Evolutionary conservation across 2,797 vertebrate species (phyloP).

Genomic region (Sebastiscus albofasciatus): DNA sequence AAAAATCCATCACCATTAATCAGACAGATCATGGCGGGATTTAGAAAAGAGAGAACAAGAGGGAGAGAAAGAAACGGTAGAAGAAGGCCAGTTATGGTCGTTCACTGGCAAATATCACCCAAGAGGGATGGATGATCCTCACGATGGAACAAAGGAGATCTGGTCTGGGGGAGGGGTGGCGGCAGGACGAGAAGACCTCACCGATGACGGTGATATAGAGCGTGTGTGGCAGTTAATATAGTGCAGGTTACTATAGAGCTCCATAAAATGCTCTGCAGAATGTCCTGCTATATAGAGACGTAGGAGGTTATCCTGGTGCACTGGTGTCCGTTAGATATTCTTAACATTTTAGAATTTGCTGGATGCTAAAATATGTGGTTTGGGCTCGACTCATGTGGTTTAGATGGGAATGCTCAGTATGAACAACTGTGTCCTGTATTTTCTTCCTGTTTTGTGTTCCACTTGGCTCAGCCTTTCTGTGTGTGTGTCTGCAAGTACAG

Average conservation of each 20-base stretch:
- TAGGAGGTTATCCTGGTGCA: background rate
- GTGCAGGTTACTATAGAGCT: constrained; percentile 16
- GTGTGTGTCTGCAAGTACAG: background rate
- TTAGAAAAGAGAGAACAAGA: background rate
- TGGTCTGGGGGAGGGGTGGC: constrained; percentile 50
- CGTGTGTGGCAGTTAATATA: constrained; percentile 39
- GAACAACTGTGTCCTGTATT: constrained; percentile 8
- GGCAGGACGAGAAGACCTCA: constrained; percentile 28
- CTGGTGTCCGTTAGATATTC: background rate
- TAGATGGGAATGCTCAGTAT: constrained; percentile 9
- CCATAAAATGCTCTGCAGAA: constrained; percentile 18
- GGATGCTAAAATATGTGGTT: constrained; percentile 26
- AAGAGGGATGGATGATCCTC: constrained; percentile 49
- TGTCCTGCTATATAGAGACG: background rate
- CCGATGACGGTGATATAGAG: constrained; percentile 24
- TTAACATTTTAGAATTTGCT: constrained; percentile 31
- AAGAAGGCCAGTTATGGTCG: constrained; percentile 28
- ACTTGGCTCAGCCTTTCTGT: constrained; percentile 16
- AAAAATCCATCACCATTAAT: constrained; percentile 39
- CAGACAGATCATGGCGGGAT: constrained; percentile 24
- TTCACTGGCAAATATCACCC: constrained; percentile 41
- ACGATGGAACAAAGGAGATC: constrained; percentile 47
- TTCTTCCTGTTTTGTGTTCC: constrained; percentile 36
- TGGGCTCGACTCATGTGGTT: constrained; percentile 13
- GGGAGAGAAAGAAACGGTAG: constrained; percentile 12